A percentile compares a stretch with the other conserved stretches of the same genome.
Conservation (phyloP, 1,140 invertebrate genomes). For the Glomeris maerens region DNA sequence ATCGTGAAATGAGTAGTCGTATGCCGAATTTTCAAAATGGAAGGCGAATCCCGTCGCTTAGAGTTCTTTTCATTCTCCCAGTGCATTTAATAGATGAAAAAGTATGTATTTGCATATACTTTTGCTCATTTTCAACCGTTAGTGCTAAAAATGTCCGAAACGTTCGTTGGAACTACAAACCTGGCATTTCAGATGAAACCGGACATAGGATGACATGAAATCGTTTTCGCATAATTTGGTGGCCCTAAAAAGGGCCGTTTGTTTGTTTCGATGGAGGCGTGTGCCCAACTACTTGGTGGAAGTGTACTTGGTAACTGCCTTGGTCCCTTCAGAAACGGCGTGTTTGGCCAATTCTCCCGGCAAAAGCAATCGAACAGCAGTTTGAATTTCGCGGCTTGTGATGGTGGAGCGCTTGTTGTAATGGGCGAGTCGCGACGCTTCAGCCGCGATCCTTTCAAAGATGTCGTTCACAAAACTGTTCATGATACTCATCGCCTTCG, state of each 20-base stretch:
- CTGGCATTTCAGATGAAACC: no score
- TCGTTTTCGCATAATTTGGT: neutral
- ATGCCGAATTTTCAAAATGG: no score
- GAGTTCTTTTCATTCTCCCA: no score
- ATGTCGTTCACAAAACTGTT: constrained; percentile 38
- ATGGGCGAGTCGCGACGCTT: constrained; percentile 49
- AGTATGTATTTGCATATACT: no score
- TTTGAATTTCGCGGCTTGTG: constrained; percentile 45
- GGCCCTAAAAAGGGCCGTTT: constrained; percentile 22
- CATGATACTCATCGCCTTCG: constrained; percentile 40
- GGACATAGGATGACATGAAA: no score
- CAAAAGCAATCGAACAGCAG: constrained; percentile 42
- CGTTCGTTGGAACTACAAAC: no score
- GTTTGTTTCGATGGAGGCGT: no score
- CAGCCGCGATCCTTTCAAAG: constrained; percentile 43
- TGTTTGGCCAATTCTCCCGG: constrained; percentile 48
- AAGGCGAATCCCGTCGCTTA: no score
- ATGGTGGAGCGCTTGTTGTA: constrained; percentile 46
- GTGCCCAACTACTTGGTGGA: constrained; percentile 34
- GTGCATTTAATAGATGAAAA: no score
- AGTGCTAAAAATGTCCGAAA: no score
- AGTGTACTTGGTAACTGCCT: constrained; percentile 43
- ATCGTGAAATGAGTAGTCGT: no score
- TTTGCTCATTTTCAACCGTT: no score
- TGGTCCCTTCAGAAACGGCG: constrained; percentile 43